A percentile compares a stretch with the other conserved stretches of the same genome.
phyloP scores from a whole-genome alignment of 2,797 vertebrate genomes.

The Chaetodon trifasciatus region DNA sequence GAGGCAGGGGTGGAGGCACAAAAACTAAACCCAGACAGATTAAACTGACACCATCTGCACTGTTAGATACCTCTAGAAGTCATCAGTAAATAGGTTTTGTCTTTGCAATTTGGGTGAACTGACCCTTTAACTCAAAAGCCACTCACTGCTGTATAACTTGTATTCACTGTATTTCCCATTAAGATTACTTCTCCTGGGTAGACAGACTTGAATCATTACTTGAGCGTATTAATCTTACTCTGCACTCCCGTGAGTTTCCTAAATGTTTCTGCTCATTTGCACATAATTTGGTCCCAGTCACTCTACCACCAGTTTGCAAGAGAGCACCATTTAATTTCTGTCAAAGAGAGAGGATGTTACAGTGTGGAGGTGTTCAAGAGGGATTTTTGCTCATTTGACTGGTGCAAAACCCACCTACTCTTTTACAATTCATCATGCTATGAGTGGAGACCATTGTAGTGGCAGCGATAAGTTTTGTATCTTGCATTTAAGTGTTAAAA shows the following conservation, averaged over 20 bases:
- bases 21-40: neutral
- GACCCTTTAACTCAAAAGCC: neutral
- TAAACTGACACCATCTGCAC: neutral
- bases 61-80: neutral
- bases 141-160: neutral
- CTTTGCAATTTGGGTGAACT: conserved; percentile 2
- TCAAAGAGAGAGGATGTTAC: conserved; percentile 21
- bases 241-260: neutral
- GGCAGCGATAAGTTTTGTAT: conserved; percentile 9
- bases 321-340: conserved; percentile 8
- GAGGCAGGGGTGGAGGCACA: neutral
- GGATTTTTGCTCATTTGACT: conserved; percentile 2
- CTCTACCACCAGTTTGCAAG: conserved; percentile 8
- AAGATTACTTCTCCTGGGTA: neutral
- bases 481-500: neutral
- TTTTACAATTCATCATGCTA: neutral
- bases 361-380: conserved; percentile 11
- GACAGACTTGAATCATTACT: conserved; percentile 2
- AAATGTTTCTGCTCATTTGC: conserved; percentile 31
- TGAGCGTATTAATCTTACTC: neutral
- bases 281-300: conserved; percentile 11
- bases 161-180: neutral
- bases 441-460: conserved; percentile 5
- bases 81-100: neutral
- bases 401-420: conserved; percentile 31